Evolutionary conservation across 2,888 invertebrate species (phyloP).

Genomic region (Lottia gigantea): DNA sequence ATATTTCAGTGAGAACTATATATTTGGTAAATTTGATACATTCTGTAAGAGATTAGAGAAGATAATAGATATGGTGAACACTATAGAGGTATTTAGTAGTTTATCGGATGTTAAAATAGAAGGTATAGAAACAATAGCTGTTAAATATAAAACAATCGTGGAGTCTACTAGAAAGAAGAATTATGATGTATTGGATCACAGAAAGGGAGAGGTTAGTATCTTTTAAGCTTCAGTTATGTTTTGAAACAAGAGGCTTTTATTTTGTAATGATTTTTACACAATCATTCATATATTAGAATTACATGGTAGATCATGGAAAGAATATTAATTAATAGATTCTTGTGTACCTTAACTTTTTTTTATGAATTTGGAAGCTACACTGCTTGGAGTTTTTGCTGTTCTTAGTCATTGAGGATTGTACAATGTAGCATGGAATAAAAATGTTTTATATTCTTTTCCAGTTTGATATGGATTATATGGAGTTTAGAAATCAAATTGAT

Average conservation of each 20-base stretch:
- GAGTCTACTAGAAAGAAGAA: conserved; percentile 85
- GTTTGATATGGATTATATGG: conserved; percentile 87
- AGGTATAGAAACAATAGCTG: conserved; percentile 74
- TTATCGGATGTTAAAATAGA: conserved; percentile 77
- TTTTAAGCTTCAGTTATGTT: not conserved
- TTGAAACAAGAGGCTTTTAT: no score
- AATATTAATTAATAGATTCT: no score
- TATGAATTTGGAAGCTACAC: no score
- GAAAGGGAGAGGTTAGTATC: conserved; percentile 77
- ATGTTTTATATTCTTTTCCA: conserved; percentile 38
- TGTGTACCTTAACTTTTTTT: no score
- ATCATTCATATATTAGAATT: no score
- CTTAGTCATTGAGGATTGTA: no score
- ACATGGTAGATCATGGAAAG: no score
- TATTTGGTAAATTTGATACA: conserved; percentile 95
- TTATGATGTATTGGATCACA: conserved; percentile 92
- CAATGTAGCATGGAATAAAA: not conserved
- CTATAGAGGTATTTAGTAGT: conserved; percentile 86
- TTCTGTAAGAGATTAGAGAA: conserved; percentile 90
- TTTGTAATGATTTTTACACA: no score
- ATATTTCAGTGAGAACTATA: conserved; percentile 86
- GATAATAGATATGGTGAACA: conserved; percentile 88
- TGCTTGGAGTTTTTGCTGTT: no score
- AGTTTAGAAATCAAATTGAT: conserved; percentile 84
- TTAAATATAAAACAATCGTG: conserved; percentile 86